Conservation (phyloP, 1,140 invertebrate species). For the Rhyacophila brunnea region DNA sequence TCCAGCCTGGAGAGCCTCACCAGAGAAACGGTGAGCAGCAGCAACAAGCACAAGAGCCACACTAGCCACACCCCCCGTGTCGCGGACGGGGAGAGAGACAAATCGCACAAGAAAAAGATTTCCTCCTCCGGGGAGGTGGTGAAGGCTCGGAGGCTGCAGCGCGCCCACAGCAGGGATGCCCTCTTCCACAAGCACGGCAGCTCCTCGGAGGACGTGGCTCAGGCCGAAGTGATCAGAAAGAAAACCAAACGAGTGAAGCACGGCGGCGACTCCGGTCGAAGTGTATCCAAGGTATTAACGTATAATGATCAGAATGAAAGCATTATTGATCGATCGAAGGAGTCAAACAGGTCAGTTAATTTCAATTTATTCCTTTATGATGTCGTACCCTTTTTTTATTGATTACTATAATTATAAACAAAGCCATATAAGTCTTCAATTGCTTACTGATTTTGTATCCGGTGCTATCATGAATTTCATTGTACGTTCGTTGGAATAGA, state of each 20-base stretch:
- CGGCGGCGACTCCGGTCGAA: slow-evolving; percentile 4
- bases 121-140: slow-evolving; percentile 40
- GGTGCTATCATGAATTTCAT: too few relatives aligned
- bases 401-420: too few relatives aligned
- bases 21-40: slow-evolving; percentile 28
- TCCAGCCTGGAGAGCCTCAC: slow-evolving; percentile 49
- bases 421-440: too few relatives aligned
- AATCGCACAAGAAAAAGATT: slow-evolving; percentile 30
- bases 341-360: slow-evolving; percentile 11
- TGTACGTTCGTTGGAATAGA: too few relatives aligned
- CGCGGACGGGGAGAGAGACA: slow-evolving; percentile 15
- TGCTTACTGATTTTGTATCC: too few relatives aligned
- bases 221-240: slow-evolving; percentile 38
- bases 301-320: not conserved
- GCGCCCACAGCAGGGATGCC: slow-evolving; percentile 52
- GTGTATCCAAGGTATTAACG: slow-evolving; percentile 9
- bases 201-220: slow-evolving; percentile 52
- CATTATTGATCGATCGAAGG: not conserved
- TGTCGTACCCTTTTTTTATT: too few relatives aligned
- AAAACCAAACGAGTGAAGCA: slow-evolving; percentile 36
- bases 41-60: slow-evolving; percentile 21
- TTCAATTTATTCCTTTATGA: too few relatives aligned
- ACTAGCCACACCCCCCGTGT: slow-evolving; percentile 28
- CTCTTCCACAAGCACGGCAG: slow-evolving; percentile 46
- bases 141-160: slow-evolving; percentile 48